Evolutionary conservation across 2,888 invertebrate genomes (phyloP).

Genomic region (Apeira syringaria): DNA sequence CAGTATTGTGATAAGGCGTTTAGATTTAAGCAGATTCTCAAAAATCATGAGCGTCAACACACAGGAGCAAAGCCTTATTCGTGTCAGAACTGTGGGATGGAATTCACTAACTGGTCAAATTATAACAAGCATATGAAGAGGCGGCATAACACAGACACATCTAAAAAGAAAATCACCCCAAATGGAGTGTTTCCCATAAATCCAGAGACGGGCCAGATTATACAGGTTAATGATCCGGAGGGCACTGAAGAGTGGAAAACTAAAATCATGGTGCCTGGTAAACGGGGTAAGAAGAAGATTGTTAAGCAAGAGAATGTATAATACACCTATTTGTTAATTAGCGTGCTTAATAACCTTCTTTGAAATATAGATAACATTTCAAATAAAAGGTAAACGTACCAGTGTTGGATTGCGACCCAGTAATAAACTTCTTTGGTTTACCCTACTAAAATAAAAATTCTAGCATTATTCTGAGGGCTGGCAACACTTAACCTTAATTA

Average conservation of each 20-base stretch:
- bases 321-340: no score
- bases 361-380: no score
- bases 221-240: constrained; percentile 57
- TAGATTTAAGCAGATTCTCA: constrained; percentile 88
- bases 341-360: no score
- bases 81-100: constrained; percentile 87
- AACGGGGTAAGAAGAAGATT: constrained; percentile 62
- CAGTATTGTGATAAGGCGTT: constrained; percentile 90
- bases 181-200: constrained; percentile 74
- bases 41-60: constrained; percentile 89
- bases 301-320: constrained; percentile 53
- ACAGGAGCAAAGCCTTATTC: constrained; percentile 89
- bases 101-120: constrained; percentile 93
- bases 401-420: no score
- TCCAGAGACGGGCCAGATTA: constrained; percentile 68
- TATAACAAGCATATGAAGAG: constrained; percentile 93
- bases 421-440: no score
- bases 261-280: constrained; percentile 69
- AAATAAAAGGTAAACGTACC: no score
- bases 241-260: constrained; percentile 72
- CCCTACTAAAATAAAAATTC: no score
- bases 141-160: constrained; percentile 83
- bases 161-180: constrained; percentile 81
- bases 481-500: no score
- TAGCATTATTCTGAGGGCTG: no score